phyloP scores from a whole-genome alignment of 2,888 invertebrate genomes.

The Ophion ventricosus region DNA sequence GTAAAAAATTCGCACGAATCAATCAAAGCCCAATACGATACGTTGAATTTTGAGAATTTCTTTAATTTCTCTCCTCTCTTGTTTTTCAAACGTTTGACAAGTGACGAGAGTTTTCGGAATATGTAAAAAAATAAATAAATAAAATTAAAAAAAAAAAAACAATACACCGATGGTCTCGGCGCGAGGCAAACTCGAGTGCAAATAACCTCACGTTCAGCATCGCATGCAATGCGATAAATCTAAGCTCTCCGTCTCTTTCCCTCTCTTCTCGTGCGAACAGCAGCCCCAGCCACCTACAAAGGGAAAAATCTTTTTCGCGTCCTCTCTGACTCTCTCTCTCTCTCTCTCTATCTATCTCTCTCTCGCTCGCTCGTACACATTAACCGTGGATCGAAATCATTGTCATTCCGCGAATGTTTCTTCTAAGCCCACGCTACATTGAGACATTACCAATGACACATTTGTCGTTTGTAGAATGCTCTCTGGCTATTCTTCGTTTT shows the following conservation, averaged over 20 bases:
- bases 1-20: no score
- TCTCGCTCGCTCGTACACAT: constrained; percentile 17
- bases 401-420: constrained; percentile 65
- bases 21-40: no score
- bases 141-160: background rate
- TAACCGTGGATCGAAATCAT: constrained; percentile 54
- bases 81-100: constrained; percentile 10
- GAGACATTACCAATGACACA: constrained; percentile 66
- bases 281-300: constrained; percentile 61
- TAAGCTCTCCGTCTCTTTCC: constrained; percentile 40
- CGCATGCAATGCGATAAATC: constrained; percentile 65
- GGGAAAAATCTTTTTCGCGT: constrained; percentile 56
- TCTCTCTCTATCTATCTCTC: constrained; percentile 19
- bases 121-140: background rate
- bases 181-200: constrained; percentile 44
- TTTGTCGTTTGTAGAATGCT: constrained; percentile 58
- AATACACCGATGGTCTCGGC: constrained; percentile 21
- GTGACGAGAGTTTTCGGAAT: background rate
- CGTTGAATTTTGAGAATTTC: no score
- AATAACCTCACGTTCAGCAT: constrained; percentile 65
- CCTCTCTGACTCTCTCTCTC: constrained; percentile 31
- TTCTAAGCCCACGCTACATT: constrained; percentile 64
- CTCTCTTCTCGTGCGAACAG: constrained; percentile 36
- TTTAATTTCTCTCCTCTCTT: background rate
- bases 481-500: constrained; percentile 2